A percentile compares a stretch with the other conserved stretches of the same genome.
Conservation (phyloP, 2,888 invertebrate species). For the Alloscopus bannaensis region DNA sequence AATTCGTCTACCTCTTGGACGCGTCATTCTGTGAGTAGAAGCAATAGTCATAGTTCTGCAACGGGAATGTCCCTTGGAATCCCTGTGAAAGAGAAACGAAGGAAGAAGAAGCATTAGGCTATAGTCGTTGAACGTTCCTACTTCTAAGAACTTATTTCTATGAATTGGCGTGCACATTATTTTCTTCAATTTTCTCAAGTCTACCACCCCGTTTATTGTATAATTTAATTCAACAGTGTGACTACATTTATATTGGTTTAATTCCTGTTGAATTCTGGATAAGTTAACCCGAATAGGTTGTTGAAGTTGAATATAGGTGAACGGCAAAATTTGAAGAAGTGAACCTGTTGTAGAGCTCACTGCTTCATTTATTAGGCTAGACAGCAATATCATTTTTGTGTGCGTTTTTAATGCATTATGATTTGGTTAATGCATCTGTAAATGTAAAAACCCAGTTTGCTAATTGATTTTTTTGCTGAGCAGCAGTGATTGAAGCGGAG, state of each 20-base stretch:
- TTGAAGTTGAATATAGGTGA: too few relatives aligned
- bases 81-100: slow-evolving; percentile 70
- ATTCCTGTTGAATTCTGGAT: too few relatives aligned
- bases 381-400: too few relatives aligned
- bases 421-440: slow-evolving; percentile 9
- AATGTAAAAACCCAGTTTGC: too few relatives aligned
- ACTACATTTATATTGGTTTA: too few relatives aligned
- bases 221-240: too few relatives aligned
- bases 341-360: slow-evolving; percentile 19
- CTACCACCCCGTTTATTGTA: too few relatives aligned
- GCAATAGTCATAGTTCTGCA: slow-evolving; percentile 62
- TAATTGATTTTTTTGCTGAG: neutral
- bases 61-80: slow-evolving; percentile 58
- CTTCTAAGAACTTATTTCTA: slow-evolving; percentile 9
- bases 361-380: slow-evolving; percentile 21
- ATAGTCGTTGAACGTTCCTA: slow-evolving; percentile 7
- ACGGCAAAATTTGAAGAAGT: slow-evolving; percentile 18
- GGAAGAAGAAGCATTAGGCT: slow-evolving; percentile 71
- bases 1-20: slow-evolving; percentile 55
- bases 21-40: slow-evolving; percentile 62
- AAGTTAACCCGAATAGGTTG: neutral
- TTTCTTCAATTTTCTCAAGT: slow-evolving; percentile 12
- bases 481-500: neutral
- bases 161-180: slow-evolving; percentile 45
- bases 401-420: slow-evolving; percentile 9